Conservation (phyloP, 2,797 vertebrate species). For the Aulostomus chinensis region DNA sequence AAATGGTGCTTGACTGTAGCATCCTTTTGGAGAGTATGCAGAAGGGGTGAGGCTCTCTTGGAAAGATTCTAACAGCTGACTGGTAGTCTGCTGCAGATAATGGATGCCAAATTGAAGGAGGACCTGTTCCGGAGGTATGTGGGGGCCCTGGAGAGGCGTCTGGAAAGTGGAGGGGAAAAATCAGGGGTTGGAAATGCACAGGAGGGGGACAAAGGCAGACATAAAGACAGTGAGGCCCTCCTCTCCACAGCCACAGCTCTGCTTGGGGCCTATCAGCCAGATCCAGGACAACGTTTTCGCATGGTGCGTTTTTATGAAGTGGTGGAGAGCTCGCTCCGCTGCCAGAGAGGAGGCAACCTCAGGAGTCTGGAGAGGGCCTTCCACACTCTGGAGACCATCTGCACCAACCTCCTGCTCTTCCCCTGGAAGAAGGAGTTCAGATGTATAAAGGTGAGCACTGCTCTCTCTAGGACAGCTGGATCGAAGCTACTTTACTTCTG, state of each 20-base stretch:
- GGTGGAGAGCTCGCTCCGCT: conserved; percentile 88
- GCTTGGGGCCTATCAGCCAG: conserved; percentile 91
- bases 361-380: conserved; percentile 89
- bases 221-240: conserved; percentile 87
- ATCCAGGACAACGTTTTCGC: conserved; percentile 92
- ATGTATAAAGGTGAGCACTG: conserved; percentile 93
- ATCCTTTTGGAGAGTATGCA: conserved; percentile 56
- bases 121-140: conserved; percentile 97
- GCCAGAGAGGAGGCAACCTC: conserved; percentile 86
- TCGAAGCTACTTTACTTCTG: too few species aligned
- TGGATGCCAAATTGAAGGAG: conserved; percentile 98
- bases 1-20: conserved; percentile 67
- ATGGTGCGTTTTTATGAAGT: conserved; percentile 94
- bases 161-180: conserved; percentile 77
- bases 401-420: conserved; percentile 94
- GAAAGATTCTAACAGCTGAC: conserved; percentile 64
- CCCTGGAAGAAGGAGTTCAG: conserved; percentile 99
- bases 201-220: conserved; percentile 74
- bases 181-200: conserved; percentile 57
- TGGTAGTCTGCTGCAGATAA: conserved; percentile 74
- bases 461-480: too few species aligned
- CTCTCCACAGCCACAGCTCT: conserved; percentile 91
- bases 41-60: conserved; percentile 60
- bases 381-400: conserved; percentile 89
- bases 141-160: conserved; percentile 89